Base-by-base conservation (phyloP, 2,113 vertebrate genomes). In the Hydrochoerus hydrochaeris region DNA sequence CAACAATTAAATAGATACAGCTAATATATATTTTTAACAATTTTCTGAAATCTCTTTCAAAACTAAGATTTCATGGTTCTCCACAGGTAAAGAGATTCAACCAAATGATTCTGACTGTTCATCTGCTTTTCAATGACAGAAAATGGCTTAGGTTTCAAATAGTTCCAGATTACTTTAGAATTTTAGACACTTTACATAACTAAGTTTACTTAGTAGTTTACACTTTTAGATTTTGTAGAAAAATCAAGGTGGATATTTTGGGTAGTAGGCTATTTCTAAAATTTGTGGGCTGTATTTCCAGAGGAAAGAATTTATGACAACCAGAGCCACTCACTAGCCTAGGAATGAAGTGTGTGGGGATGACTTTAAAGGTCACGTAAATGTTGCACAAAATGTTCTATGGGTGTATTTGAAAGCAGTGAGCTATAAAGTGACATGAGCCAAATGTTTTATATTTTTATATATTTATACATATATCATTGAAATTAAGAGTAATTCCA, bases 211-310 rank as follows among this genome's bases (percentile, higher is more conserved):
- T 90, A 78, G 88, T 92, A 28, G 14, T 88, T n/a, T 87, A 46
- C 58, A 77, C 44, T 88, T 95, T 93, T 96, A 78, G 65, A 86
- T 91, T 95, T 85, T 93, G 69, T 90, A 91, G 82, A 80, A 95
- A 87, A 30, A 91, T 60, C 84, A 90, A 78, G 38, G 62, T 97
- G 57, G n/a, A 73, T 97, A 82, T 87, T 95, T 95, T 87, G 94
- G 58, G 17, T 57, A 78, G 83, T 86, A 91, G 71, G 22, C 89
- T 58, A 82, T 90, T 96, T 96, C 71, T 96, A 52, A 97, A 96
- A 81, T 90, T 95, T 60, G 20, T 96, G 75, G 71, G 82, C 65
- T 80, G 65, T 92, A 44, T 81, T 95, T 92, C 71, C 57, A 86
- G 24, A 52, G 90, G 65, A 52, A 96, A 69, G 81, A 95, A 89